Percentiles rank a stretch among this genome's conserved stretches.
Evolutionary conservation across 2,113 vertebrate genomes (phyloP).

Genomic region (Orientallactaga bullata): DNA sequence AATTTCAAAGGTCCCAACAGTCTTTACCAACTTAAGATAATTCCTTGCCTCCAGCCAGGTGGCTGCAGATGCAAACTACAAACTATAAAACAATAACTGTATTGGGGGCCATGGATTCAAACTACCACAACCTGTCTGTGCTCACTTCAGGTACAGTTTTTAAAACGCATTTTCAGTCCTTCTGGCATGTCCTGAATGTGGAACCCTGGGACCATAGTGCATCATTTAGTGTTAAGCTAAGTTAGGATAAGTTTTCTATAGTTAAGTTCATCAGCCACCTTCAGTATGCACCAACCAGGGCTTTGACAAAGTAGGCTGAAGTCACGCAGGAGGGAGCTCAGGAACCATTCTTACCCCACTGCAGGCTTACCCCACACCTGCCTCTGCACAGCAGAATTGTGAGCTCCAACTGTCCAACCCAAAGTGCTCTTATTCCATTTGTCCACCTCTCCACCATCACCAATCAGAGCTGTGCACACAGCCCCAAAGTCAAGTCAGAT

Average conservation of each 20-base stretch:
- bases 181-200: neutral
- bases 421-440: rapidly evolving
- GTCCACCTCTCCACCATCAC: no score
- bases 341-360: rapidly evolving
- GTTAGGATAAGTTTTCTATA: neutral
- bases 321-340: no score
- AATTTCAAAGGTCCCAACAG: no score
- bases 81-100: no score
- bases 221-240: rapidly evolving
- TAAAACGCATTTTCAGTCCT: neutral
- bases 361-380: neutral
- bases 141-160: neutral
- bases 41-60: no score
- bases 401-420: rapidly evolving
- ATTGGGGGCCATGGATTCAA: no score
- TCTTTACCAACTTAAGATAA: no score
- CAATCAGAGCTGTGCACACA: rapidly evolving
- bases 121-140: no score
- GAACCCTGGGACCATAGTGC: neutral
- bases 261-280: neutral
- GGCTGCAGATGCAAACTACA: no score
- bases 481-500: no score
- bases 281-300: neutral
- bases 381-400: no score
- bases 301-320: neutral